Conservation (phyloP, 1,140 invertebrate genomes). For the Drosophila kikkawai region DNA sequence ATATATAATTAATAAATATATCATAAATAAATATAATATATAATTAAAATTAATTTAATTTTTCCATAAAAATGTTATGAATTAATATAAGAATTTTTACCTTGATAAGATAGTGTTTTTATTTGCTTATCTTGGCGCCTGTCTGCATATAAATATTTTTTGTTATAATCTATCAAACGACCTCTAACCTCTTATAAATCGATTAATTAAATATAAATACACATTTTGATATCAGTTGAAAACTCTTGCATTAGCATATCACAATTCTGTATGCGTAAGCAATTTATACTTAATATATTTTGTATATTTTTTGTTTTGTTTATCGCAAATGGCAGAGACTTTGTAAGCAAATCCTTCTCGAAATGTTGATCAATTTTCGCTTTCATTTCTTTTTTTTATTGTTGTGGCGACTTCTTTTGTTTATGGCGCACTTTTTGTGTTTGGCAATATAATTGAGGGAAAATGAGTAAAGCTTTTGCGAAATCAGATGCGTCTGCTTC, state of each 20-base stretch:
- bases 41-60: no score
- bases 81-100: neutral
- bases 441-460: slow-evolving; percentile 17
- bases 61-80: neutral
- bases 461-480: slow-evolving; percentile 21
- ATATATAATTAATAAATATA: neutral
- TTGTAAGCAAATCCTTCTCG: slow-evolving; percentile 68
- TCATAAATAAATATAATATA: no score
- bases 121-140: slow-evolving; percentile 4
- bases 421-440: slow-evolving; percentile 23
- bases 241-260: slow-evolving; percentile 69
- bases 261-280: slow-evolving; percentile 37
- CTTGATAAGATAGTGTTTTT: neutral
- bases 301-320: slow-evolving; percentile 44
- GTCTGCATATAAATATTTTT: neutral
- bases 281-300: slow-evolving; percentile 22
- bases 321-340: slow-evolving; percentile 52
- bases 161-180: slow-evolving; percentile 19
- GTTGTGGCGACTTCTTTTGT: slow-evolving; percentile 15
- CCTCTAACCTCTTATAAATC: slow-evolving; percentile 55
- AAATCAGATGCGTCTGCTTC: slow-evolving; percentile 7
- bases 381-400: slow-evolving; percentile 5
- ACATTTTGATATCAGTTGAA: slow-evolving; percentile 19
- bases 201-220: slow-evolving; percentile 37
- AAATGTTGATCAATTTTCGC: slow-evolving; percentile 23